Conservation (phyloP, 2,797 vertebrate species). For the Pseudochirops corinnae region DNA sequence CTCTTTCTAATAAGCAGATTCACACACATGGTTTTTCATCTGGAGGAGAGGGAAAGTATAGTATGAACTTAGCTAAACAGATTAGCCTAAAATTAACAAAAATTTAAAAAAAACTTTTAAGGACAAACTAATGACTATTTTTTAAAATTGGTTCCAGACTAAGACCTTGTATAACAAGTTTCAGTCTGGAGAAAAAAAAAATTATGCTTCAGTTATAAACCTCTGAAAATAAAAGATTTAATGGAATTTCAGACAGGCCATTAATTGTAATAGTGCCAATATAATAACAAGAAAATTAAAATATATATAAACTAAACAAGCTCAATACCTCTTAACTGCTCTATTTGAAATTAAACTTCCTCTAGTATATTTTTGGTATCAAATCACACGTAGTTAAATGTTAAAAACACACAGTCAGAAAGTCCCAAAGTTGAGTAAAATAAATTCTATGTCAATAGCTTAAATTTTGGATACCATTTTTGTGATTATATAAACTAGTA, state of each 20-base stretch:
- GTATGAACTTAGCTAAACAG: slow-evolving; percentile 46
- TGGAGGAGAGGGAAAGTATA: background rate
- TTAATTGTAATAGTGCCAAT: slow-evolving; percentile 82
- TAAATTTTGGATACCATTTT: slow-evolving; percentile 42
- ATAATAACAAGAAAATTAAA: slow-evolving; percentile 80
- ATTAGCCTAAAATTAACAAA: slow-evolving; percentile 73
- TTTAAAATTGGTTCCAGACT: slow-evolving; percentile 64
- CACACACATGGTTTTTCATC: slow-evolving; percentile 51
- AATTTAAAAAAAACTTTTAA: slow-evolving; percentile 71
- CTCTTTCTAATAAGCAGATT: slow-evolving; percentile 43
- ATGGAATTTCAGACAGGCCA: slow-evolving; percentile 81
- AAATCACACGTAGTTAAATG: slow-evolving; percentile 65
- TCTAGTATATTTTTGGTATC: slow-evolving; percentile 73
- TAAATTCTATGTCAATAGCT: slow-evolving; percentile 26
- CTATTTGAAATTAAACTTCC: slow-evolving; percentile 76
- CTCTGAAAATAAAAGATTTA: slow-evolving; percentile 79
- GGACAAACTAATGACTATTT: slow-evolving; percentile 75
- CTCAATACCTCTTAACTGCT: slow-evolving; percentile 78
- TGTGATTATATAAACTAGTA: slow-evolving; percentile 48
- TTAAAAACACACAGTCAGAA: slow-evolving; percentile 59
- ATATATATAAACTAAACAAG: slow-evolving; percentile 77
- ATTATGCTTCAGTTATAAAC: slow-evolving; percentile 78
- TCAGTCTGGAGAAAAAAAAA: slow-evolving; percentile 69
- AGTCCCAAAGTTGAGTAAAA: slow-evolving; percentile 60
- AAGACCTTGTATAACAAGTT: slow-evolving; percentile 80